A percentile compares a stretch with the other conserved stretches of the same genome.
Conservation (phyloP, 2,113 vertebrate species). For the Salminus brasiliensis region DNA sequence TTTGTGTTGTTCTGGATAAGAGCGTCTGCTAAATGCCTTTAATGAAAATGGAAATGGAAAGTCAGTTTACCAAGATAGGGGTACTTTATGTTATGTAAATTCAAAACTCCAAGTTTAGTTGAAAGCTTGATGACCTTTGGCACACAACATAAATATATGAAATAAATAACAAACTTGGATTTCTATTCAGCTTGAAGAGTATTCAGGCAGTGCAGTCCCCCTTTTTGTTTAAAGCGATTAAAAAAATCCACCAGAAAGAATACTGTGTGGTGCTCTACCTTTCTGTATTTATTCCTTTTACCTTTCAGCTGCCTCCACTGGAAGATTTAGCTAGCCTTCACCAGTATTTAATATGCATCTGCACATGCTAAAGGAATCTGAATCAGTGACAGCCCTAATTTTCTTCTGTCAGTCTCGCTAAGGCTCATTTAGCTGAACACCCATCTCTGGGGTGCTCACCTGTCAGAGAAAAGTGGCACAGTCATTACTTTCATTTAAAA, state of each 20-base stretch:
- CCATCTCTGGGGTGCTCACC: background rate
- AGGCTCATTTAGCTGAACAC: background rate
- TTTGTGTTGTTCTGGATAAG: too few relatives aligned
- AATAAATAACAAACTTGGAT: too few relatives aligned
- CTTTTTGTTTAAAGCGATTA: too few relatives aligned
- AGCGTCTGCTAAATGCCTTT: too few relatives aligned
- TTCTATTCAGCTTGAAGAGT: too few relatives aligned
- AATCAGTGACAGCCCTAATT: background rate
- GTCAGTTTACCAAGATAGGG: too few relatives aligned
- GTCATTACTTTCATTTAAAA: background rate
- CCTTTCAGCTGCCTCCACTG: background rate
- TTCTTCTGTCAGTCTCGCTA: background rate
- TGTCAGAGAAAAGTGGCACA: background rate
- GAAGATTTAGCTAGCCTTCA: background rate
- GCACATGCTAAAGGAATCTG: background rate
- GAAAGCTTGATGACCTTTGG: too few relatives aligned
- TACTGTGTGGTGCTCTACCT: background rate
- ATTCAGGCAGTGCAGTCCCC: too few relatives aligned
- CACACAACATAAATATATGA: too few relatives aligned
- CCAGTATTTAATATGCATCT: background rate
- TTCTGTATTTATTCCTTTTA: background rate
- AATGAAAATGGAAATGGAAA: too few relatives aligned
- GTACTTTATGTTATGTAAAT: too few relatives aligned
- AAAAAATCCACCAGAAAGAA: background rate
- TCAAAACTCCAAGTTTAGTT: too few relatives aligned